Conservation (phyloP, 2,113 vertebrate species). For the Albula goreensis region DNA sequence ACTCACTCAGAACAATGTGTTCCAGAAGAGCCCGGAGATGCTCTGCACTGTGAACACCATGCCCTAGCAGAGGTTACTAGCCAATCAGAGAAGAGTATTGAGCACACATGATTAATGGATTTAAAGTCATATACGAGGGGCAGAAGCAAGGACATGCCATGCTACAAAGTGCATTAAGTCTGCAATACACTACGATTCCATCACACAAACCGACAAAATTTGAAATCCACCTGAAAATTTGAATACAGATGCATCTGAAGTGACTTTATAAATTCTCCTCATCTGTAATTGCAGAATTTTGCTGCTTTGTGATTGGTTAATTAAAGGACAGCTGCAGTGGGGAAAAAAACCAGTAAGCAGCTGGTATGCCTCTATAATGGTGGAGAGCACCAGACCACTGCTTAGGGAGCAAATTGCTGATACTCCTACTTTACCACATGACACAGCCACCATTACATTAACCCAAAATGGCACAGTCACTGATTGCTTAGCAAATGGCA, state of each 20-base stretch:
- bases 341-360: not conserved
- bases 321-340: not conserved
- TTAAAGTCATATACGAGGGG: too few relatives aligned
- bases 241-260: too few relatives aligned
- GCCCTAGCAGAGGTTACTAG: too few relatives aligned
- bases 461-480: not conserved
- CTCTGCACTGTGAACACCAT: too few relatives aligned
- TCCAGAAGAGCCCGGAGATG: too few relatives aligned
- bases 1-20: too few relatives aligned
- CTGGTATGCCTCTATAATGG: not conserved
- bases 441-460: not conserved
- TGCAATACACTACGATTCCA: not conserved
- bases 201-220: not conserved
- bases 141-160: too few relatives aligned
- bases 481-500: too few relatives aligned
- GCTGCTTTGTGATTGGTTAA: not conserved
- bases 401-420: not conserved
- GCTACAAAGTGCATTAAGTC: too few relatives aligned
- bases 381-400: not conserved
- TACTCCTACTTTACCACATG: not conserved
- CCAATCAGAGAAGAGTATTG: too few relatives aligned
- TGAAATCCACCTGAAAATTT: too few relatives aligned
- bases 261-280: not conserved
- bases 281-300: not conserved
- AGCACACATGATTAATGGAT: too few relatives aligned